Conservation (phyloP, 2,888 invertebrate species). For the Parnassius orleans region DNA sequence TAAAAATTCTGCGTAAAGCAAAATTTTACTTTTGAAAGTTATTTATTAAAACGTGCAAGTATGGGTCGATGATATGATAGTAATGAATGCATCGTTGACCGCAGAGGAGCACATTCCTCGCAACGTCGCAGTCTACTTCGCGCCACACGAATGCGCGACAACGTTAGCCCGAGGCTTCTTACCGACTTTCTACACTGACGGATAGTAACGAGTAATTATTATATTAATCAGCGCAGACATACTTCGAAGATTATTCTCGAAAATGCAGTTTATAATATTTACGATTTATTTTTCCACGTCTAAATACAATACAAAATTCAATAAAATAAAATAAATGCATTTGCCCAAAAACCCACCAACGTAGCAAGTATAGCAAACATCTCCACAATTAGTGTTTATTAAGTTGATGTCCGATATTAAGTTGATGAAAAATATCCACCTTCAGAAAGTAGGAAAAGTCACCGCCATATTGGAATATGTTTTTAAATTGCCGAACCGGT, state of each 20-base stretch:
- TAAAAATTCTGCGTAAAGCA: too few relatives aligned
- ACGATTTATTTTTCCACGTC: too few relatives aligned
- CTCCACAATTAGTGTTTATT: too few relatives aligned
- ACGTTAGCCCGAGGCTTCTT: constrained; percentile 57
- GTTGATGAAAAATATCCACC: too few relatives aligned
- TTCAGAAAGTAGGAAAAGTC: too few relatives aligned
- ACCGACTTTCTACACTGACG: constrained; percentile 78
- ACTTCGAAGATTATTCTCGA: constrained; percentile 62
- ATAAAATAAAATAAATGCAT: too few relatives aligned
- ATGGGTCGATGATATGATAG: constrained; percentile 25
- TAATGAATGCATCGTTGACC: constrained; percentile 39
- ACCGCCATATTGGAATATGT: too few relatives aligned
- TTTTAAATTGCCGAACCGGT: too few relatives aligned
- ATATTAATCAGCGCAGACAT: constrained; percentile 78
- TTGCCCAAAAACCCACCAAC: too few relatives aligned
- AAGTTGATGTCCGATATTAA: too few relatives aligned
- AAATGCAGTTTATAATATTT: constrained; percentile 50
- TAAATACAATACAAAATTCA: too few relatives aligned
- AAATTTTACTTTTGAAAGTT: constrained; percentile 25
- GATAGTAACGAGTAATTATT: constrained; percentile 77
- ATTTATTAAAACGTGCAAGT: constrained; percentile 15
- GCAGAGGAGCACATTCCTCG: constrained; percentile 52
- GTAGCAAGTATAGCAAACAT: too few relatives aligned
- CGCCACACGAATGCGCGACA: constrained; percentile 50
- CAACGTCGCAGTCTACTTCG: constrained; percentile 72